A percentile compares a stretch with the other conserved stretches of the same genome.
These are phyloP conservation scores for Sinocyclocheilus rhinocerous DNA, from an alignment of 2,113 vertebrate species.

Conservation along the genomic window DNA sequence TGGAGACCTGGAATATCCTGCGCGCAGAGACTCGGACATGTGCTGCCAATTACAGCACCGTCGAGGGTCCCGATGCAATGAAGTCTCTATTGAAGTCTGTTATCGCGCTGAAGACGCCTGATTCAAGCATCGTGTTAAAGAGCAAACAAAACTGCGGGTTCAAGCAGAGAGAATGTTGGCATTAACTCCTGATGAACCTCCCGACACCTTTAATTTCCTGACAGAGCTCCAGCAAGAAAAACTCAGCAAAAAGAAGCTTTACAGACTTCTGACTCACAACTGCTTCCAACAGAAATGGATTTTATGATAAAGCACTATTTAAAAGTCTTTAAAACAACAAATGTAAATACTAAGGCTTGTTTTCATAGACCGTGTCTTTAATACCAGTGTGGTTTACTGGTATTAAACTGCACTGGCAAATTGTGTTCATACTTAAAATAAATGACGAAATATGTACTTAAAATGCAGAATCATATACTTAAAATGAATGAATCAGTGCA, in stretches of 20 bases:
- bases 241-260: neutral
- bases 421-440: no score
- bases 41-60: neutral
- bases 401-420: no score
- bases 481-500: no score
- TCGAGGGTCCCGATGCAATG: neutral
- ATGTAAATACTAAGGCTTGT: no score
- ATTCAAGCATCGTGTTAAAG: neutral
- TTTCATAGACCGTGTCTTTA: no score
- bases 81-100: neutral
- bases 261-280: neutral
- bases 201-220: neutral
- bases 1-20: neutral
- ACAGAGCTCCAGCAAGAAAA: neutral
- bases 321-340: no score
- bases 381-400: no score
- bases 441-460: no score
- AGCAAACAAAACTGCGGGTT: neutral
- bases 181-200: conserved; percentile 14
- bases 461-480: no score
- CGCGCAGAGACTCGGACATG: neutral
- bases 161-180: neutral
- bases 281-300: neutral
- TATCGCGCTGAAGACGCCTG: neutral
- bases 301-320: neutral